Conservation (phyloP, 1,140 invertebrate genomes). For the Tetragnatha versicolor region DNA sequence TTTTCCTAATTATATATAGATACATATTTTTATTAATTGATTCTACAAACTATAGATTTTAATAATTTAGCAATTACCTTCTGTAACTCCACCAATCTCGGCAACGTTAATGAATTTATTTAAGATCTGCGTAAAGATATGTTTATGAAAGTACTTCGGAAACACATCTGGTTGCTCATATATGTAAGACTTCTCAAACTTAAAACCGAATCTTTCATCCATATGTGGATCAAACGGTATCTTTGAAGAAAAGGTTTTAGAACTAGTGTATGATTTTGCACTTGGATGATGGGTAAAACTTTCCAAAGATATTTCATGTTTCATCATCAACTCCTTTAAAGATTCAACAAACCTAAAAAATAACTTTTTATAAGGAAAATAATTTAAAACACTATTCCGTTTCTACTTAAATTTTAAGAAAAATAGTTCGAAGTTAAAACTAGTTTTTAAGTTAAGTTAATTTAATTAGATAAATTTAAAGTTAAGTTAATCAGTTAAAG, state of each 20-base stretch:
- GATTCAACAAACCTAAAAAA: constrained; percentile 1
- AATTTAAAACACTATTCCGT: no score
- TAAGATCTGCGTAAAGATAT: neutral
- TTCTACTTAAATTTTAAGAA: no score
- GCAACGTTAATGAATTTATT: neutral
- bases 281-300: neutral
- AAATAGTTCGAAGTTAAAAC: no score
- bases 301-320: neutral
- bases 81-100: neutral
- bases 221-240: constrained; percentile 2
- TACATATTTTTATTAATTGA: neutral
- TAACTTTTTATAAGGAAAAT: neutral
- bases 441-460: no score
- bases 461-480: no score
- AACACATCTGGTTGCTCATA: constrained; percentile 5
- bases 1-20: neutral
- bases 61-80: constrained; percentile 9
- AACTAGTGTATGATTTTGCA: neutral
- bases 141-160: neutral
- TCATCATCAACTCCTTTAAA: neutral
- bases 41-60: neutral
- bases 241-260: neutral
- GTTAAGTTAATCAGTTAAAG: no score
- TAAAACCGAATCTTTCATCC: neutral
- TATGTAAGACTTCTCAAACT: neutral